Evolutionary conservation across 2,797 vertebrate species (phyloP).

Genomic region (Lophotriccus pileatus): DNA sequence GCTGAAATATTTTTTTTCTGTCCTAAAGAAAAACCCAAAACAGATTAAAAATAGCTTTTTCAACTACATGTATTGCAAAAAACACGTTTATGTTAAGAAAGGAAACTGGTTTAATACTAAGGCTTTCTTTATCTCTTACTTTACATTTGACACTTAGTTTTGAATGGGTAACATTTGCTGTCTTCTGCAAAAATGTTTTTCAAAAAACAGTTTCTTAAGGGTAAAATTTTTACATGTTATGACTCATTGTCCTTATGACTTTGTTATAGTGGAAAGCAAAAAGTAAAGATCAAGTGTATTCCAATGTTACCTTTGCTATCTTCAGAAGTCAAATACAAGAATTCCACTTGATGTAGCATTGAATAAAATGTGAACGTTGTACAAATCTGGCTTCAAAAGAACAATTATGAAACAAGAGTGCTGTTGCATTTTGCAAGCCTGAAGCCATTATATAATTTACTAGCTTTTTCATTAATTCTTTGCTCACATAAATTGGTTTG

Average conservation of each 20-base stretch:
- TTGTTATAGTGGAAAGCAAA: neutral
- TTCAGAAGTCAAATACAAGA: neutral
- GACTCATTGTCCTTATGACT: neutral
- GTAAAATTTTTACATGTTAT: neutral
- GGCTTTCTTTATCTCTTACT: neutral
- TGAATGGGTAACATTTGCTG: neutral
- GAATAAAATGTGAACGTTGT: neutral
- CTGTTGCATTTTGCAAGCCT: neutral
- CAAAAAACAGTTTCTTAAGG: neutral
- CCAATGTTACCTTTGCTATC: neutral
- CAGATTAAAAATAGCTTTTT: neutral
- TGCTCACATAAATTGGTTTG: neutral
- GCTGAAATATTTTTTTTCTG: neutral
- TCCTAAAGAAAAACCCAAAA: neutral
- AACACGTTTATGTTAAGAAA: neutral
- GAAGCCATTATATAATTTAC: neutral
- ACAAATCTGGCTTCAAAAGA: neutral
- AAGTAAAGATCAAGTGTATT: neutral
- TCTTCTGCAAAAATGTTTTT: neutral
- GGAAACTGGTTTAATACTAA: neutral
- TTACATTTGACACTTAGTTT: neutral
- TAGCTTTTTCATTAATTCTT: conserved; percentile 13
- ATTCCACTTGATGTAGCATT: neutral
- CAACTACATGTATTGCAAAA: neutral
- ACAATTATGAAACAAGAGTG: neutral